Base-by-base conservation (phyloP, 2,113 vertebrate species). In the Hipposideros armiger region DNA sequence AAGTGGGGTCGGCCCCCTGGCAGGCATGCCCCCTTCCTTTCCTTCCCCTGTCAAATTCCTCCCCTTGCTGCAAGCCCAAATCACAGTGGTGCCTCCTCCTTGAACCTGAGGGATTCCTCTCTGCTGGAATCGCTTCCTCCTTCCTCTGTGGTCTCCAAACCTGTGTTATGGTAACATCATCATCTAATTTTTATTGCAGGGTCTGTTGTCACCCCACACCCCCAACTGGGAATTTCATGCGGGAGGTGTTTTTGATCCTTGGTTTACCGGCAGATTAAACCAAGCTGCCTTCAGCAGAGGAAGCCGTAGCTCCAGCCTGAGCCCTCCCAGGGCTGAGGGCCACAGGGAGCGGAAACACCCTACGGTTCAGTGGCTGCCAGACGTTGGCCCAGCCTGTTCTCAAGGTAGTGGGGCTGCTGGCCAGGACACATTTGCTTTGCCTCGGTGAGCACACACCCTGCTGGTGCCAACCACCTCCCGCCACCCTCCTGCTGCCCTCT, bases 331-430 rank as follows among this genome's bases (percentile, higher is more conserved):
- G 36, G 36, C 64, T 2, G 1, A 16, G 56, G 7, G 26, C 16
- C 3, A 0, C 50, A 8, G 24, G 58, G 26, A 67, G n/a, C 40
- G 3, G 87, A 88, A 93, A 62, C 67, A 3, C 7, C 22, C 40
- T 69, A 22, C 0, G 1, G 30, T 2, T 62, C n/a, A 15, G 62
- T 14, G 26, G 77, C 4, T 40, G 16, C 45, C 60, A 5, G 76
- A 56, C 3, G 17, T 36, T 14, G 5, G 42, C 76, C 24, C 19
- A 8, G 50, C 74, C 66, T 3, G 5, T 9, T 50, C 36, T 69
- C 22, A 2, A 1, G 0, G 9, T 0, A 16, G n/a, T 5, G 0
- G 11, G 11, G 54, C 62, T 19, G 42, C 7, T 0, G 11, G 67
- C 28, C 52, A 7, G 64, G 40, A 22, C 11, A 7, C 82, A 5